A percentile compares a stretch with the other conserved stretches of the same genome.
phyloP scores from a whole-genome alignment of 2,113 vertebrate species.

The Ondatra zibethicus region DNA sequence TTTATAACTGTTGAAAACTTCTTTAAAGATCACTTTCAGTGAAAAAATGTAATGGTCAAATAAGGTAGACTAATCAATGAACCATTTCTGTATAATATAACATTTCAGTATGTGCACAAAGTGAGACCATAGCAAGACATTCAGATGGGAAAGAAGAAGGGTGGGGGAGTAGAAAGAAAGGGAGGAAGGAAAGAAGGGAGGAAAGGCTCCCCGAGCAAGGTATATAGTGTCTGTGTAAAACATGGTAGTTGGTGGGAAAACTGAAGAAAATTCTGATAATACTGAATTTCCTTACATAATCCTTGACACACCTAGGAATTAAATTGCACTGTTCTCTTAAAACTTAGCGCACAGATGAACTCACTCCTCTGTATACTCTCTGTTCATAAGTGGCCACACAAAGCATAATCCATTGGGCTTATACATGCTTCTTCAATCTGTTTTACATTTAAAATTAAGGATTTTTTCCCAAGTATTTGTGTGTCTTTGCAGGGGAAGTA shows the following conservation, averaged over 20 bases:
- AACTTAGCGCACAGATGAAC: background rate
- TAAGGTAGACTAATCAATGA: background rate
- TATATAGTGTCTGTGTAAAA: background rate
- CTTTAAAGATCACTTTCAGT: background rate
- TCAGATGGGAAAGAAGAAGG: accelerated
- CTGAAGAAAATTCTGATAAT: background rate
- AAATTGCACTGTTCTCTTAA: background rate
- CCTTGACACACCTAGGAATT: background rate
- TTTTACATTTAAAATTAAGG: background rate
- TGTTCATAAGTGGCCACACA: background rate
- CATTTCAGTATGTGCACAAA: background rate
- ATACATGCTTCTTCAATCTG: background rate
- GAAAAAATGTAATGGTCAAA: background rate
- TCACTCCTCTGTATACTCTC: background rate
- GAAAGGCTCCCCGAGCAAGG: background rate
- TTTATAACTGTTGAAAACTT: background rate
- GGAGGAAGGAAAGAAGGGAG: too few species aligned
- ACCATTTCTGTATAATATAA: background rate
- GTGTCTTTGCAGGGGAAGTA: background rate
- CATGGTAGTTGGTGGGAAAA: background rate
- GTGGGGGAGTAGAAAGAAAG: accelerated
- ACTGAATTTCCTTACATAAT: background rate
- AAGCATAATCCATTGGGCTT: background rate
- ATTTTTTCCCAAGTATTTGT: background rate
- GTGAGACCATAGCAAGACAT: background rate